Base-by-base conservation (phyloP, 2,113 vertebrate genomes). In the Tragelaphus imberbis region DNA sequence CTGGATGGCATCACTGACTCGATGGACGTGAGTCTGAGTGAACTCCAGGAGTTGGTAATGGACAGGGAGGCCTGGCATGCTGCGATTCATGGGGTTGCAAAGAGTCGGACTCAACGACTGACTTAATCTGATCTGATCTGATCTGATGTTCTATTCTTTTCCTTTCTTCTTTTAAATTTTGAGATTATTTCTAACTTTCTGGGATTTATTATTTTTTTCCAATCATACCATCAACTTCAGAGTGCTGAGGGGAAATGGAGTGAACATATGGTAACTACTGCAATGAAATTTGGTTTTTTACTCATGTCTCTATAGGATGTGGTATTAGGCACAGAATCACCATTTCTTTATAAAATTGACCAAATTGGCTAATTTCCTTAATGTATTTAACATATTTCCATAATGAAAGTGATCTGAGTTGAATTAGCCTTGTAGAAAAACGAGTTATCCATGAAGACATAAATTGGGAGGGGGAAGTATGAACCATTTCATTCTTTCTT, bases 361-460 rank as follows among this genome's bases (percentile, higher is more conserved):
- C 85, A 94, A 65, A 82, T 56, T 77, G 58, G 4, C 27, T 68
- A 59, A 49, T 90, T 92, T 86, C 79, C 55, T 40, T 97, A 82
- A 90, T 44, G 61, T 94, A n/a, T 63, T 95, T 92, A 97, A 88
- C 71, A 91, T 87, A 30, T 53, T 91, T 96, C 36, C 44, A 80
- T 44, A 80, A 77, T 27, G 71, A 95, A 88, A 65, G 30, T 82
- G 56, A 58, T 86, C 71, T 90, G 25, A 55, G 36, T 80, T 95
- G 56, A 25, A 90, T 92, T 84, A 59, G 84, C 51, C 15, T 55
- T 36, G 79, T 28, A 94, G 93, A 59, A 92, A 88, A 93, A 40
- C 1, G 11, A 87, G 49, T 23, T 51, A 47, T 36, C 36, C 51
- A 40, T 30, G 55, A 85, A 87, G 51, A 71, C 6, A 13, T 30